A percentile compares a stretch with the other conserved stretches of the same genome.
Evolutionary conservation across 2,113 vertebrate species (phyloP).

Genomic region (Cynoglossus semilaevis): DNA sequence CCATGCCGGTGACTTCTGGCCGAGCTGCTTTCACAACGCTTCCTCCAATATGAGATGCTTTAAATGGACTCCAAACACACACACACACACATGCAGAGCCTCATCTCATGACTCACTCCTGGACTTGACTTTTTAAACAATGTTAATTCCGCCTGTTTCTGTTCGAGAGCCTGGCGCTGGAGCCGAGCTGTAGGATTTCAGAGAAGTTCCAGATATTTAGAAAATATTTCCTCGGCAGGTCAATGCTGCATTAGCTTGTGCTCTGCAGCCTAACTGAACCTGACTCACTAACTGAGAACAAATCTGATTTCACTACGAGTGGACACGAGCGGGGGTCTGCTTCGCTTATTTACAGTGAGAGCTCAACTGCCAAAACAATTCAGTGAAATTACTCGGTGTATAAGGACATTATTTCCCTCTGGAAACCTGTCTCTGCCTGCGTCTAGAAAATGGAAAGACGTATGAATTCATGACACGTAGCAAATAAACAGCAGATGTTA

Average conservation of each 20-base stretch:
- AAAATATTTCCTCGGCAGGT: no score
- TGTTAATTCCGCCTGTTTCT: slow-evolving; percentile 49
- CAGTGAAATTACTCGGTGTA: slow-evolving; percentile 2
- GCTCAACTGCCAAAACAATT: slow-evolving; percentile 24
- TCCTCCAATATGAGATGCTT: slow-evolving; percentile 21
- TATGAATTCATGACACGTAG: neutral
- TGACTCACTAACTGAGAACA: slow-evolving; percentile 25
- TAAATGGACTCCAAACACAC: slow-evolving; percentile 48
- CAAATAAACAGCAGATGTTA: neutral
- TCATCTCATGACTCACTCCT: slow-evolving; percentile 55
- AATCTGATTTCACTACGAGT: slow-evolving; percentile 37
- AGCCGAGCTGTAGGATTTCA: slow-evolving; percentile 30
- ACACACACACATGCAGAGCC: slow-evolving; percentile 4
- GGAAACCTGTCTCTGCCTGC: neutral
- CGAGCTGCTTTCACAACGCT: slow-evolving; percentile 33
- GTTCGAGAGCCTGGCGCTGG: slow-evolving; percentile 25
- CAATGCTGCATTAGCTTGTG: no score
- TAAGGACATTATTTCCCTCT: slow-evolving; percentile 13
- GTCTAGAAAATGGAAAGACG: slow-evolving; percentile 6
- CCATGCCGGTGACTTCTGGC: slow-evolving; percentile 38
- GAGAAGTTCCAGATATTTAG: slow-evolving; percentile 49
- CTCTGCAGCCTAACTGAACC: slow-evolving; percentile 15
- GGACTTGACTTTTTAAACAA: slow-evolving; percentile 58
- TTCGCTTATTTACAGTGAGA: slow-evolving; percentile 22
- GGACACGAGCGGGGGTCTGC: slow-evolving; percentile 1